A percentile compares a stretch with the other conserved stretches of the same genome.
Evolutionary conservation across 2,888 invertebrate species (phyloP).

Genomic region (Erebia ligea): DNA sequence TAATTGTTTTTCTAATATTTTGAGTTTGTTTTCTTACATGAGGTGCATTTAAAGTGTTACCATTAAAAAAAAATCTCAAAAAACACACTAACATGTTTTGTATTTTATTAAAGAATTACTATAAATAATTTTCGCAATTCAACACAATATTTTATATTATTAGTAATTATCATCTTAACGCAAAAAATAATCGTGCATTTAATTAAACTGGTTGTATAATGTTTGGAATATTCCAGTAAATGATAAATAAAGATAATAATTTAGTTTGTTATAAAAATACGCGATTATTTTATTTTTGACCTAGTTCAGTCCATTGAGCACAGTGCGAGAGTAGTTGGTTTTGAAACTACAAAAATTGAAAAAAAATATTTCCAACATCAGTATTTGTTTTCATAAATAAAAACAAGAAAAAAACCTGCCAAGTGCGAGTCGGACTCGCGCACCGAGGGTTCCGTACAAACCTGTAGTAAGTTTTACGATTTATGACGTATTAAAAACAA

Average conservation of each 20-base stretch:
- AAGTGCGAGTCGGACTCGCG: too few species aligned
- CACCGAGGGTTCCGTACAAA: too few species aligned
- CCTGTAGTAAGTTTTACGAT: too few species aligned
- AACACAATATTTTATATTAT: not conserved
- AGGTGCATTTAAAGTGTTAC: not conserved
- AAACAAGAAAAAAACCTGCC: too few species aligned
- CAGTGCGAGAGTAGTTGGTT: not conserved
- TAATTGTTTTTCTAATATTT: too few species aligned
- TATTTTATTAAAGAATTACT: too few species aligned
- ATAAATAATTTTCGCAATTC: not conserved
- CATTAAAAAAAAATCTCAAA: not conserved
- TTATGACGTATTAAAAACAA: too few species aligned
- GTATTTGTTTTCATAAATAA: too few species aligned
- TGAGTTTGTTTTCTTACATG: not conserved
- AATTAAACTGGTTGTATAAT: slow-evolving; percentile 9
- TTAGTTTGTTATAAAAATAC: not conserved
- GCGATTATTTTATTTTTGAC: not conserved
- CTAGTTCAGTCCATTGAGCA: not conserved
- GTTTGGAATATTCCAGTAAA: slow-evolving; percentile 12
- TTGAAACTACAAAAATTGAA: not conserved
- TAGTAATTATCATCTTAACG: not conserved
- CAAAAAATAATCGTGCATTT: not conserved
- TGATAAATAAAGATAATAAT: slow-evolving; percentile 4
- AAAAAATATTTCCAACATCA: too few species aligned
- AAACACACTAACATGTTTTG: too few species aligned